phyloP scores from a whole-genome alignment of 2,888 invertebrate species.

The Osmoderma eremita region DNA sequence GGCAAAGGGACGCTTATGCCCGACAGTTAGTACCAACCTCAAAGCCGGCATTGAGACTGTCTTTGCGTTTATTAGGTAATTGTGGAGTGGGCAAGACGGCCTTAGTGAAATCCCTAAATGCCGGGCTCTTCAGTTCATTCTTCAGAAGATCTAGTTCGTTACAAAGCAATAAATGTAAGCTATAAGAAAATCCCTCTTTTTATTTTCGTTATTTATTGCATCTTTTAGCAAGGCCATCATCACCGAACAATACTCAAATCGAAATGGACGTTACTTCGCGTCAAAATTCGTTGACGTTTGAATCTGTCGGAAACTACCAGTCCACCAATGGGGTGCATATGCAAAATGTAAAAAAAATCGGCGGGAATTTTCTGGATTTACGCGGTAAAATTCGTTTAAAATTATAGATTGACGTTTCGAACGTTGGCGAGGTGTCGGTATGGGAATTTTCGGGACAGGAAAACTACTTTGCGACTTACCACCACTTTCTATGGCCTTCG shows the following conservation, averaged over 20 bases:
- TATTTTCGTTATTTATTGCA: conserved; percentile 7
- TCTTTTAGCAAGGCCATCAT: conserved; percentile 63
- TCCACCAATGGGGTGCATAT: conserved; percentile 74
- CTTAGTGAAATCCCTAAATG: conserved; percentile 73
- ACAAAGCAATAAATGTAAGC: conserved; percentile 63
- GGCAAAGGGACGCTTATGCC: conserved; percentile 58
- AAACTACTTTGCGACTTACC: conserved; percentile 75
- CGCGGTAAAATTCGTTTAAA: conserved; percentile 39
- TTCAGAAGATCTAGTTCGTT: conserved; percentile 69
- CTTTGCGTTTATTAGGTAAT: conserved; percentile 76
- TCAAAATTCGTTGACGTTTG: conserved; percentile 70
- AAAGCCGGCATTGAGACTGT: conserved; percentile 69
- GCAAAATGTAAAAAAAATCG: no score
- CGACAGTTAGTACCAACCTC: conserved; percentile 72
- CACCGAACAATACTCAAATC: conserved; percentile 66
- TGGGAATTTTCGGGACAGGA: conserved; percentile 85
- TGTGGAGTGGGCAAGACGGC: conserved; percentile 79
- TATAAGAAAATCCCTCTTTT: neutral
- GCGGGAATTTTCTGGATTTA: no score
- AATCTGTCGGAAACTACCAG: conserved; percentile 65
- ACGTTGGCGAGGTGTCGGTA: conserved; percentile 72
- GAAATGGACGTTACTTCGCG: conserved; percentile 71
- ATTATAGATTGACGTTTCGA: conserved; percentile 65
- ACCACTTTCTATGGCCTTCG: conserved; percentile 73
- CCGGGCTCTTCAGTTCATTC: conserved; percentile 74